Base-by-base conservation (phyloP, 1,140 invertebrate species). In the Parasteatoda tepidariorum region DNA sequence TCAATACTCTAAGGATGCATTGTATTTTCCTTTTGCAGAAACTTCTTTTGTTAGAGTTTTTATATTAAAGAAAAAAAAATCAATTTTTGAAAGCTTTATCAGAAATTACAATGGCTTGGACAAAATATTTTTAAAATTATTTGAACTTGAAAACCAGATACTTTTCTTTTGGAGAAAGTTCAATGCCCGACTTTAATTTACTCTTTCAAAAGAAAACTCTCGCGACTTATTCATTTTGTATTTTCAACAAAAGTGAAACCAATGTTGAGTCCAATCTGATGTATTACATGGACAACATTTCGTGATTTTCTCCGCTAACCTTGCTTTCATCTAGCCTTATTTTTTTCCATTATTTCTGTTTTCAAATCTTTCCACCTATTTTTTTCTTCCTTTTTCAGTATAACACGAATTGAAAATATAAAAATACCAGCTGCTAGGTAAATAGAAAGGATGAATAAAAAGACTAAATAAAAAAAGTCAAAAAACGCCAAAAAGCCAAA, bases 381-480 rank as follows among this genome's bases (percentile, higher is more conserved):
- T n/a, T n/a, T n/a, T n/a, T n/a, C n/a, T n/a, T 28, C 48, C 11
- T 24, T 55, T 71, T 57, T 28, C n/a, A 55, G 30, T 71, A 71
- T 71, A 26, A 55, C 5, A 15, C 55, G 71, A 74, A 74, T 74
- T 74, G 71, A 74, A 74, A 74, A 74, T 74, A 74, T n/a, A 55
- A 59, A 31, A 48, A 71, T 71, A 30, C 48, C 68, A 71, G 68
- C 68, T 71, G 68, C 38, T 54, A 55, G 68, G 71, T 74, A 74
- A 74, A 74, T 55, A 64, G 26, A 24, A 24, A 55, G 41, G 41
- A 13, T 3, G 24, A 9, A 24, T 22, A 68, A 18, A 48, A 24
- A 68, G 48, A 68, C 38, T 33, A 68, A 68, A 68, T 33, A 28
- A 68, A 68, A 30, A 64, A 30, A 24, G 34, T 30, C 13, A 31